Base-by-base conservation (phyloP, 2,113 vertebrate genomes). In the Monopterus albus region DNA sequence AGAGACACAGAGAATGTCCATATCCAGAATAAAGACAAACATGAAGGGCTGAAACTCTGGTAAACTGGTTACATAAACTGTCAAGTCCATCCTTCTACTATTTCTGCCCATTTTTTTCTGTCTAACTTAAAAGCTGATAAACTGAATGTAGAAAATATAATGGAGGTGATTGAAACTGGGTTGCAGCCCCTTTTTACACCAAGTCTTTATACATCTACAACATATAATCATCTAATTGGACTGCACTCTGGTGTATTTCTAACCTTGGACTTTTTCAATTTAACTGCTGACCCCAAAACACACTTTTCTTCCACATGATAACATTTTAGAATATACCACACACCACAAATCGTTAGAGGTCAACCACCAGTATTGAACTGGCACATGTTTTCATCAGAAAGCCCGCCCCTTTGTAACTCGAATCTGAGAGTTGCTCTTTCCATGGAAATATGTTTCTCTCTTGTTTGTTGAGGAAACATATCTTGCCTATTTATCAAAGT, bases 231-330 rank as follows among this genome's bases (percentile, higher is more conserved):
- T 74, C 42, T 79, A 74, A 84, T 81, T 79, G 75, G 63, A 64
- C 65, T 20, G 33, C 35, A 62, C 74, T 66, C 73, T 70, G 35
- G 72, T 65, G 53, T 51, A 51, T 52, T 75, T 74, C 64, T 53
- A 56, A 81, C 71, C 66, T 35, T 68, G 29, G 17, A n/a, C 65
- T 75, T 40, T 75, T 75, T 52, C 56, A 61, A 69, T 78, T 29
- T 68, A 68, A 51, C 40, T 29, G 42, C 57, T 43, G 67, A 79
- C 71, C 63, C 75, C 42, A 57, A 85, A 76, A 76, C 83, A 82
- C 57, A 82, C 47, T 76, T 82, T 64, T 15, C 61, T 15, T 26
- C 40, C 15, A 20, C 29, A 20, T 28, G 47, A 31, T 18, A 26
- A 57, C 26, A 35, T 53, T 75, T 70, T 11, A n/a, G 14, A 75